phyloP scores from a whole-genome alignment of 2,797 vertebrate species.

The Halcyon leucocephala region DNA sequence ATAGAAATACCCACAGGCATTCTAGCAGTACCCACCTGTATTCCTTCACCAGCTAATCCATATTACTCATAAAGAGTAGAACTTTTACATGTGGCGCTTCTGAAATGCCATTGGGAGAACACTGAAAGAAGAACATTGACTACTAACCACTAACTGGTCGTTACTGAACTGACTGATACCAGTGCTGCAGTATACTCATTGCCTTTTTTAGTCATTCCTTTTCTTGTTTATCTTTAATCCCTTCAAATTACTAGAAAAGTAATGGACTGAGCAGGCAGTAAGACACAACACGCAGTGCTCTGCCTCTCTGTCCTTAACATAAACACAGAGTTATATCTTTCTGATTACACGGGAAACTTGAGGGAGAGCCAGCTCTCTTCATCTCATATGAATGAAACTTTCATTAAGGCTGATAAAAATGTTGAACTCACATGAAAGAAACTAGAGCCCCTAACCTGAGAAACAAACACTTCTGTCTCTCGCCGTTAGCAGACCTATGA shows the following conservation, averaged over 20 bases:
- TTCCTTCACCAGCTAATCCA: slow-evolving; percentile 7
- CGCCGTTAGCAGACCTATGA: neutral
- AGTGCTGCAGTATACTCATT: neutral
- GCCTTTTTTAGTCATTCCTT: neutral
- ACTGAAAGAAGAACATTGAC: no score
- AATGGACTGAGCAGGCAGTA: neutral
- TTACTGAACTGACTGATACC: neutral
- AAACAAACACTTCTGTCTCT: slow-evolving; percentile 36
- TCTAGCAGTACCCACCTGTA: neutral
- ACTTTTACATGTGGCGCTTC: neutral
- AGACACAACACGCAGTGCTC: neutral
- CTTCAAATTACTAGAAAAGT: neutral
- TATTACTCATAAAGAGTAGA: neutral
- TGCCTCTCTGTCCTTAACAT: neutral
- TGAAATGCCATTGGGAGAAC: neutral
- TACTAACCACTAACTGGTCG: neutral
- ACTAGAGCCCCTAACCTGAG: neutral
- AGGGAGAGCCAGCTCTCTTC: neutral
- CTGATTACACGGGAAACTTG: neutral
- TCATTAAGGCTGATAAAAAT: slow-evolving; percentile 18
- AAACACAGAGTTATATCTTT: neutral
- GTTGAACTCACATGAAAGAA: slow-evolving; percentile 18
- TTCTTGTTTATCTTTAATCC: neutral
- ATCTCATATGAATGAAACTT: slow-evolving; percentile 6
- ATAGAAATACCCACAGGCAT: slow-evolving; percentile 22